A percentile compares a stretch with the other conserved stretches of the same genome.
Conservation (phyloP, 2,888 invertebrate genomes). For the Odontothrips loti region DNA sequence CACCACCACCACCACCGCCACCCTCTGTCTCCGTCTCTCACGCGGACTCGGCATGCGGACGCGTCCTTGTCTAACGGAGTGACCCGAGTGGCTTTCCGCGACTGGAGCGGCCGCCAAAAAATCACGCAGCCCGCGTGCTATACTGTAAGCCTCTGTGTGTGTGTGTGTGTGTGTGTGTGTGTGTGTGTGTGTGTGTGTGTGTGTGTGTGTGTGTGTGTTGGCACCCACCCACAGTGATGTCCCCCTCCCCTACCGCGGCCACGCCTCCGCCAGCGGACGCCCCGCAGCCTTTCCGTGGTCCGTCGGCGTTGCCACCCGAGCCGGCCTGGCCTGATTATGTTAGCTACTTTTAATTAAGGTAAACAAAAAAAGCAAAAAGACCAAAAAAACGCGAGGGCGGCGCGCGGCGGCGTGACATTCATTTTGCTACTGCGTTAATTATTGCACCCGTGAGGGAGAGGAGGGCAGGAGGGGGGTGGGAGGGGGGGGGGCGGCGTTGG, state of each 20-base stretch:
- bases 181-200: too few relatives aligned
- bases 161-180: too few relatives aligned
- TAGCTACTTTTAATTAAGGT: conserved; percentile 27
- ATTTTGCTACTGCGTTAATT: conserved; percentile 13
- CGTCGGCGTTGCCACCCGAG: background rate
- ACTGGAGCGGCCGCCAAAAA: background rate
- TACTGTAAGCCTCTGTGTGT: too few relatives aligned
- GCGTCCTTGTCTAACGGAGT: too few relatives aligned
- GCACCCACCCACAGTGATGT: background rate
- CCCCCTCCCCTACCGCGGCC: background rate
- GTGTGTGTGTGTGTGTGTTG: too few relatives aligned
- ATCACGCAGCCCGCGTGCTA: background rate
- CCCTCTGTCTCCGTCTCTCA: too few relatives aligned
- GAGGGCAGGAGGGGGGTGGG: background rate
- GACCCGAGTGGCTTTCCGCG: too few relatives aligned
- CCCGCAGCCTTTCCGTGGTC: background rate
- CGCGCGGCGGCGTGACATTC: background rate
- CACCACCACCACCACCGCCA: too few relatives aligned
- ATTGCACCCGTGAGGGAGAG: background rate
- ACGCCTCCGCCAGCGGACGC: too few relatives aligned
- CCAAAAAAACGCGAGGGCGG: background rate
- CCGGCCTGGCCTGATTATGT: background rate
- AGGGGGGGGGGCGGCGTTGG: background rate
- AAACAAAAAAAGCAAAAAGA: conserved; percentile 20
- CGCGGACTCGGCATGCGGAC: too few relatives aligned